Conservation (phyloP, 2,888 invertebrate species). For the Tipula helvola region DNA sequence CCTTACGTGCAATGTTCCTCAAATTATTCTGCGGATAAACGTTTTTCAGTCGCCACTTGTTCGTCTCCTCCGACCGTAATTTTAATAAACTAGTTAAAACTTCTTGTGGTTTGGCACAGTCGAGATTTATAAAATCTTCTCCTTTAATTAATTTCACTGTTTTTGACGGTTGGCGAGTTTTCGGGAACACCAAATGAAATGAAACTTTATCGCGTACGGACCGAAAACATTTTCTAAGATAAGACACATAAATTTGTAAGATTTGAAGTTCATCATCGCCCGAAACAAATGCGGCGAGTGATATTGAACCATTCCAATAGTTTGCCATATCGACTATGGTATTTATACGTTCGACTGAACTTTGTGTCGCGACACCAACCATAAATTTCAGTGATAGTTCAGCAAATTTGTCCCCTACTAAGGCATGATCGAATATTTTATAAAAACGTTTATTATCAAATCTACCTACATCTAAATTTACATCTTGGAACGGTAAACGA, state of each 20-base stretch:
- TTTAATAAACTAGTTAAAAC: slow-evolving; percentile 47
- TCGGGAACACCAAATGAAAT: slow-evolving; percentile 63
- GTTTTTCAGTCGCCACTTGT: slow-evolving; percentile 59
- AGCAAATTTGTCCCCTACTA: slow-evolving; percentile 53
- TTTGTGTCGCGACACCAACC: slow-evolving; percentile 73
- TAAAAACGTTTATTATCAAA: slow-evolving; percentile 62
- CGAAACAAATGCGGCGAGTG: slow-evolving; percentile 67
- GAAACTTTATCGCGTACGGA: slow-evolving; percentile 59
- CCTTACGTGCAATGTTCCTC: slow-evolving; percentile 73
- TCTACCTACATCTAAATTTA: slow-evolving; percentile 55
- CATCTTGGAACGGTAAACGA: slow-evolving; percentile 36
- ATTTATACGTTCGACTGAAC: slow-evolving; percentile 68
- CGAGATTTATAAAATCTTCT: slow-evolving; percentile 32
- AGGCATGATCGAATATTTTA: slow-evolving; percentile 59
- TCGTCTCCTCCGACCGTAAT: slow-evolving; percentile 46
- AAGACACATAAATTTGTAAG: slow-evolving; percentile 59
- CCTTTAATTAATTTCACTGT: slow-evolving; percentile 22
- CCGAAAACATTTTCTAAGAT: slow-evolving; percentile 60
- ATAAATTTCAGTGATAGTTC: slow-evolving; percentile 43
- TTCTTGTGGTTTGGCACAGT: slow-evolving; percentile 58
- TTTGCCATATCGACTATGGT: slow-evolving; percentile 66
- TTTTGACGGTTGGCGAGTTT: slow-evolving; percentile 37
- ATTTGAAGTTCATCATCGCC: slow-evolving; percentile 64
- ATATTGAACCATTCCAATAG: slow-evolving; percentile 79
- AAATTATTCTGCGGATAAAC: slow-evolving; percentile 84